Base-by-base conservation (phyloP, 2,113 vertebrate species). In the Merops nubicus region DNA sequence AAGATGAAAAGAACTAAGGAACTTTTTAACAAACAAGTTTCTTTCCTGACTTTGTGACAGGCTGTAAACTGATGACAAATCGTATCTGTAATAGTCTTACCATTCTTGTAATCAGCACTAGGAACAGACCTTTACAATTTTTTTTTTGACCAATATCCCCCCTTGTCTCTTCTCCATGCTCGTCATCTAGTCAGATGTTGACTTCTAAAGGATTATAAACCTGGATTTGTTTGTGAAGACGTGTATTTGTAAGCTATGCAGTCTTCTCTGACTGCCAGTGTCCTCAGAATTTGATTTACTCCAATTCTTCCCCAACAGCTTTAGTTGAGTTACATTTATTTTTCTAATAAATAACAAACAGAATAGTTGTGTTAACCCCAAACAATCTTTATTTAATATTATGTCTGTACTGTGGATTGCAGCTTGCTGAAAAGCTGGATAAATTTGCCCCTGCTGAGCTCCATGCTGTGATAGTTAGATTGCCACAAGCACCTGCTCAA, bases 71-170 rank as follows among this genome's bases (percentile, higher is more conserved):
- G 38, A 13, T 74, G 42, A 65, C 22, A 88, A 86, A 57, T 3
- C 2, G 8, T 16, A 43, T n/a, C 34, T 74, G 11, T 63, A 53
- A 25, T 15, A 75, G 47, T 54, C 57, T 84, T 81, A 48, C 16
- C 3, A 31, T 63, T 65, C 29, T 9, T 65, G 12, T 63, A 85
- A 91, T 28, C 51, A 81, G 9, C 3, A 3, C 33, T 69, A 77
- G 31, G 13, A 83, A 50, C 2, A 51, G 25, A 33, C 6, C 47
- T 10, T 67, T 63, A 68, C 13, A 25, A n/a, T n/a, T n/a, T 74
- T 53, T 65, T 69, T 0, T 0, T 6, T 38, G 34, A 69, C 31
- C 2, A 2, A 51, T 81, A 60, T 26, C 3, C 4, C 6, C 8
- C 12, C n/a, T n/a, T 3, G 1, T 16, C 7, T 72, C 40, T 73